Evolutionary conservation across 2,888 invertebrate species (phyloP).

Genomic region (Mesoligia furuncula): DNA sequence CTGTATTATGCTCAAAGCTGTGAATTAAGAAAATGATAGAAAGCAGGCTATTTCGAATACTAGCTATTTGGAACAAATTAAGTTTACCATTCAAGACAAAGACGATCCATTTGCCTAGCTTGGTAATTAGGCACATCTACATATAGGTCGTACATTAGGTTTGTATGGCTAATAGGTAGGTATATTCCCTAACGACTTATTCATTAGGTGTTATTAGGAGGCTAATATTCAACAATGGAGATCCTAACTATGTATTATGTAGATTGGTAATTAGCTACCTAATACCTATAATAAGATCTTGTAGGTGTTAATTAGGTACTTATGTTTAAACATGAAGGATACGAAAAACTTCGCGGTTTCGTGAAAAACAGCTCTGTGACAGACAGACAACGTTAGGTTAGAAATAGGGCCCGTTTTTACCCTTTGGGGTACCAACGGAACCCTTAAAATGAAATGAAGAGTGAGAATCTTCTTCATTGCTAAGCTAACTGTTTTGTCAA

Average conservation of each 20-base stretch:
- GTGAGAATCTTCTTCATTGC: no score
- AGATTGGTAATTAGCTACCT: constrained; percentile 5
- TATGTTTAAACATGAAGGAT: background rate
- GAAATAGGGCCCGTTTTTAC: background rate
- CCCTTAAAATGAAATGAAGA: background rate
- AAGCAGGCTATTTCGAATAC: background rate
- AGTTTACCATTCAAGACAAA: background rate
- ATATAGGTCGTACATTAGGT: background rate
- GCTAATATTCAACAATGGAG: constrained; percentile 8
- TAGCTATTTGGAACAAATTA: background rate
- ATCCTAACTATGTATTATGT: constrained; percentile 5
- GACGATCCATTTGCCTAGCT: background rate
- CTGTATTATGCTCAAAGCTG: background rate
- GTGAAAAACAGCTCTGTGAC: no score
- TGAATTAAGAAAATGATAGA: constrained; percentile 5
- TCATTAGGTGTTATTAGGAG: constrained; percentile 25
- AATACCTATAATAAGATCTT: background rate
- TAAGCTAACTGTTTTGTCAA: background rate
- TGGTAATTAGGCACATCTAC: constrained; percentile 8
- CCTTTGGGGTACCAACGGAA: background rate
- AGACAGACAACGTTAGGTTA: background rate
- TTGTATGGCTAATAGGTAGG: background rate
- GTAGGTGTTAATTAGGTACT: constrained; percentile 1
- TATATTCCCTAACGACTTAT: constrained; percentile 13
- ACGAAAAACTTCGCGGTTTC: background rate